These are phyloP conservation scores for Lasioglossum lativentre DNA, from an alignment of 2,888 invertebrate genomes.

Conservation along the genomic window DNA sequence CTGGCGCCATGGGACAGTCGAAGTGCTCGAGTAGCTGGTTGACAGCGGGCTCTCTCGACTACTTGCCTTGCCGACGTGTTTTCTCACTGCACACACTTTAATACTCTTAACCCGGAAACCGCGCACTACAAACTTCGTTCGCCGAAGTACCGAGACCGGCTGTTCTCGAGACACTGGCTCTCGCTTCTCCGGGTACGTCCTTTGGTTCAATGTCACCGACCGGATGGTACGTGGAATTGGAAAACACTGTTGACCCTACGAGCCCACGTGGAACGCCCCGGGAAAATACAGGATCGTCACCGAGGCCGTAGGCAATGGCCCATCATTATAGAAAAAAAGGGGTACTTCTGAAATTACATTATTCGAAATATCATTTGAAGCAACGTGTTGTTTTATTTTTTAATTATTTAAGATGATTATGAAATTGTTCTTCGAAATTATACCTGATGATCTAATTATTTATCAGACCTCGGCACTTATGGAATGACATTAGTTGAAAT, in stretches of 20 bases:
- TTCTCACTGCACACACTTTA: slow-evolving; percentile 24
- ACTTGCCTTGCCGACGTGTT: slow-evolving; percentile 1
- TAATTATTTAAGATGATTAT: not conserved
- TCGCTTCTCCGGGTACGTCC: not conserved
- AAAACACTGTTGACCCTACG: not conserved
- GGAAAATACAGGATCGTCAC: not conserved
- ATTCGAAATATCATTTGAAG: too few species aligned
- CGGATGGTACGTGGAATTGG: slow-evolving; percentile 3
- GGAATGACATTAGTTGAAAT: too few species aligned
- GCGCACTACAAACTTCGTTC: slow-evolving; percentile 10
- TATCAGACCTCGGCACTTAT: too few species aligned
- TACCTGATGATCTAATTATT: too few species aligned
- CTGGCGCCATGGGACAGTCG: slow-evolving; percentile 8
- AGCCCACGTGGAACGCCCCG: not conserved
- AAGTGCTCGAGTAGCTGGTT: slow-evolving; percentile 15
- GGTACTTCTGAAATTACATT: not conserved
- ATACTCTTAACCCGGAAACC: slow-evolving; percentile 28
- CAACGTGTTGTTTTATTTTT: not conserved
- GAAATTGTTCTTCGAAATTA: not conserved
- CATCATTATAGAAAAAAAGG: not conserved
- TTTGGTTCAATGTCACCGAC: slow-evolving; percentile 17
- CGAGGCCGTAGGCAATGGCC: not conserved
- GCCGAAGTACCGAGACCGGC: not conserved
- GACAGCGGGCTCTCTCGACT: slow-evolving; percentile 28
- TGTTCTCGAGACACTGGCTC: slow-evolving; percentile 11